Percentiles rank a stretch among this genome's conserved stretches.
Conservation (phyloP, 2,797 vertebrate species). For the Coreius guichenoti region DNA sequence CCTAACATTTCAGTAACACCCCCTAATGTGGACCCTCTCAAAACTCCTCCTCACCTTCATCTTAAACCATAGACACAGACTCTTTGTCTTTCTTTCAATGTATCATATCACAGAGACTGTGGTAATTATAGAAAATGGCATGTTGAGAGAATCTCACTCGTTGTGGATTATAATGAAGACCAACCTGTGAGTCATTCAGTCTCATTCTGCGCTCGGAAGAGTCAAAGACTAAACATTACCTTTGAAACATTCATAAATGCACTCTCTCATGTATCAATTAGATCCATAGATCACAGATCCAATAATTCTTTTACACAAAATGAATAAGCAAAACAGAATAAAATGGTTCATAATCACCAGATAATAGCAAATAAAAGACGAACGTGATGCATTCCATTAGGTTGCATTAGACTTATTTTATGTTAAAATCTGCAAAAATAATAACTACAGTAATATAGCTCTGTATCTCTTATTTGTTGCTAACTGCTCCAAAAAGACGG, state of each 20-base stretch:
- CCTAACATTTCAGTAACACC: background rate
- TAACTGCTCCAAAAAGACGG: no score
- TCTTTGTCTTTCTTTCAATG: constrained; percentile 8
- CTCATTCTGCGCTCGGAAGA: background rate
- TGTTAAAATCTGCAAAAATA: background rate
- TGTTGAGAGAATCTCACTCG: constrained; percentile 26
- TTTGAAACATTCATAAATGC: constrained; percentile 13
- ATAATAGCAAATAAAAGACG: background rate
- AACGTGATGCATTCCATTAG: background rate
- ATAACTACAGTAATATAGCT: background rate
- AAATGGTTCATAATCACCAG: background rate
- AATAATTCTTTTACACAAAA: background rate
- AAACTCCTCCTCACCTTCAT: background rate
- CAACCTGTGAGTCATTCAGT: constrained; percentile 26
- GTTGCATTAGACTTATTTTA: background rate
- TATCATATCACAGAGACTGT: constrained; percentile 40
- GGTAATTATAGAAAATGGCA: constrained; percentile 45
- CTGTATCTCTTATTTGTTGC: background rate
- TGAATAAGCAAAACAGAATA: background rate
- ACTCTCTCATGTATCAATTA: background rate
- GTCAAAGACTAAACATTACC: constrained; percentile 17
- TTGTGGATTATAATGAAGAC: constrained; percentile 26
- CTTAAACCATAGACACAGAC: constrained; percentile 18
- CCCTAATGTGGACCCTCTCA: background rate
- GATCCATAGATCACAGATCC: background rate